Base-by-base conservation (phyloP, 1,140 invertebrate genomes). In the Mycetomoellerius zeteki region DNA sequence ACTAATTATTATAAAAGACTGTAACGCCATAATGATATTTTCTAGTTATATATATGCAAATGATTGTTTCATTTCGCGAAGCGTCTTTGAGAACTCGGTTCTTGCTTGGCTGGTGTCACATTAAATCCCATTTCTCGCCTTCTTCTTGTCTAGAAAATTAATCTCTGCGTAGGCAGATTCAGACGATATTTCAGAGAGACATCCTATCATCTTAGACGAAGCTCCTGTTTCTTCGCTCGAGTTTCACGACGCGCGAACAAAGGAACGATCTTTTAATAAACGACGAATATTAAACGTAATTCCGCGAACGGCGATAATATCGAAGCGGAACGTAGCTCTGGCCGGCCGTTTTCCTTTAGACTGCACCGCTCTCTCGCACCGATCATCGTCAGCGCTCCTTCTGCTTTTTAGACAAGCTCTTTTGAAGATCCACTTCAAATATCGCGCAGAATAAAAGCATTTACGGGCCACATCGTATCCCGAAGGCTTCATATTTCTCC, bases 371-470 rank as follows among this genome's bases (percentile, higher is more conserved):
- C 50, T 58, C 27, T 60, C 80, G 56, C 14, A 27, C 80, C 43
- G 54, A 73, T 73, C 67, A 19, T 47, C 50, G 14, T 16, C 24
- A 37, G 3, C n/a, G 24, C 14, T 50, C 10, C 24, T 54, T 8
- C 47, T 3, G 0, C 50, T 10, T 14, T 73, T 69, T 33, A 71
- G 37, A 72, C 50, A 67, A 33, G 60, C 50, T 43, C 8, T 43
- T 37, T 7, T 21, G 10, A 19, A 21, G 30, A 86, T 80, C 43
- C 67, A 30, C 24, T 43, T 52, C 56, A 67, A 87, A 87, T 87
- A 87, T 82, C 76, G 73, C 47, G 24, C 69, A 16, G 24, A 60
- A 87, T 86, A 82, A 87, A 88, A 75, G 76, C 87, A 67, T 87
- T 88, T 73, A 86, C 37, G 65, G 50, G 30, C 50, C 4, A 14